Percentiles rank a stretch among this genome's conserved stretches.
Evolutionary conservation across 2,888 invertebrate species (phyloP).

Genomic region (Zygaena filipendulae): DNA sequence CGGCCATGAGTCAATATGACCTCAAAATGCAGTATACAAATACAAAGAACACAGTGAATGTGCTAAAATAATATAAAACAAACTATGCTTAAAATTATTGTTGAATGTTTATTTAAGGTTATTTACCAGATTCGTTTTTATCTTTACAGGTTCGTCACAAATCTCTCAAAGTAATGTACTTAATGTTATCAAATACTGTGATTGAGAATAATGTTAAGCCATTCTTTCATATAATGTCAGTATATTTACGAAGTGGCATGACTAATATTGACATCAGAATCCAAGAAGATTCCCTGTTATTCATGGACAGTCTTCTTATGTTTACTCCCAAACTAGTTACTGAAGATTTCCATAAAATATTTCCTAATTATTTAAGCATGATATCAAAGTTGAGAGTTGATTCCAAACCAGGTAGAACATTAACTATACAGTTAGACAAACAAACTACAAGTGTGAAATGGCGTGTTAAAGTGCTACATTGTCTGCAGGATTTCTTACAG

Average conservation of each 20-base stretch:
- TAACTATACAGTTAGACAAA: constrained; percentile 76
- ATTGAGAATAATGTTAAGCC: constrained; percentile 72
- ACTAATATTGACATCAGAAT: constrained; percentile 85
- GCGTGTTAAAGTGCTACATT: constrained; percentile 79
- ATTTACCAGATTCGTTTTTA: no score
- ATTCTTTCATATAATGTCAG: constrained; percentile 80
- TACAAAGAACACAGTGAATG: no score
- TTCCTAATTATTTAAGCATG: constrained; percentile 85
- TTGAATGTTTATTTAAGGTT: no score
- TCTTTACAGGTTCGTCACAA: constrained; percentile 68
- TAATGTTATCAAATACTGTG: constrained; percentile 45
- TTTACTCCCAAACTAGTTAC: constrained; percentile 75
- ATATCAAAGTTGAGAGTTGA: constrained; percentile 79
- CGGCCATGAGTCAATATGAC: no score
- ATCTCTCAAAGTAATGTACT: constrained; percentile 64
- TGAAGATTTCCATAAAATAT: constrained; percentile 74
- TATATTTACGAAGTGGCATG: constrained; percentile 89
- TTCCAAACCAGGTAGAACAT: constrained; percentile 72
- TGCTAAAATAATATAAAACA: no score
- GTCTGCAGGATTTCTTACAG: constrained; percentile 68
- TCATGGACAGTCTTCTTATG: constrained; percentile 80
- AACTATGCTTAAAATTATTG: no score
- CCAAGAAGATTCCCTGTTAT: constrained; percentile 83
- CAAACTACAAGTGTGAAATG: constrained; percentile 81
- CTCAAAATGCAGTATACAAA: no score